Base-by-base conservation (phyloP, 2,113 vertebrate genomes). In the Caloenas nicobarica region DNA sequence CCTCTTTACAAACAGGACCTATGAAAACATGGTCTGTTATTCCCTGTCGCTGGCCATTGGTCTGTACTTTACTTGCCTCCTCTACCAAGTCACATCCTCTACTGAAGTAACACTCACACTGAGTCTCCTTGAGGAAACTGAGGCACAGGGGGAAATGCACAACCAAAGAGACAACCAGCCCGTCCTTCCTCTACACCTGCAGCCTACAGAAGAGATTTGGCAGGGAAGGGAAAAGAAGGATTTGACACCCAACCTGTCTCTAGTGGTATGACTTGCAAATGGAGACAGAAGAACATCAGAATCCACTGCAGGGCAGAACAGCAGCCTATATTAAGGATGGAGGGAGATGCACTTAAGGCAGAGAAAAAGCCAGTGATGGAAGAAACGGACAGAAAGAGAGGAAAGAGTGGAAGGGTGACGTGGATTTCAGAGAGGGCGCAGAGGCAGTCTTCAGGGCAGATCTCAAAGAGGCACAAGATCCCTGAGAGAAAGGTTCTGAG, bases 21-120 rank as follows among this genome's bases (percentile, higher is more conserved):
- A 5, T 8, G 8, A 78, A 60, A 78, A 58, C 54, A 13, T 4
- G 36, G 16, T 33, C 40, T 73, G 9, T 84, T 61, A 69, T 31
- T 79, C 34, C 33, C 34, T 56, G 0, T 44, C 0, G 0, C 5
- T 62, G 40, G 29, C 50, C 26, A 42, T 12, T 6, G 5, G 40
- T 53, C 60, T 86, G 69, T 50, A 36, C 31, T n/a, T 86, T 50
- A 58, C 24, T 65, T 26, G 26, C 24, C 24, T 76, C 48, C 42
- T 72, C 51, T 80, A 34, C 48, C 66, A 78, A 83, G 29, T 78
- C 31, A 61, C 4, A 4, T 76, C 48, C 42, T 72, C 51, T 80
- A 38, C 48, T 62, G 38, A 85, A 56, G 46, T 56, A 72, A 48
- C 26, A 81, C 17, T 22, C 8, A 17, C 31, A 69, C 38, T 11